A percentile compares a stretch with the other conserved stretches of the same genome.
Evolutionary conservation across 1,140 invertebrate genomes (phyloP).

Genomic region (Neodiprion pinetum): DNA sequence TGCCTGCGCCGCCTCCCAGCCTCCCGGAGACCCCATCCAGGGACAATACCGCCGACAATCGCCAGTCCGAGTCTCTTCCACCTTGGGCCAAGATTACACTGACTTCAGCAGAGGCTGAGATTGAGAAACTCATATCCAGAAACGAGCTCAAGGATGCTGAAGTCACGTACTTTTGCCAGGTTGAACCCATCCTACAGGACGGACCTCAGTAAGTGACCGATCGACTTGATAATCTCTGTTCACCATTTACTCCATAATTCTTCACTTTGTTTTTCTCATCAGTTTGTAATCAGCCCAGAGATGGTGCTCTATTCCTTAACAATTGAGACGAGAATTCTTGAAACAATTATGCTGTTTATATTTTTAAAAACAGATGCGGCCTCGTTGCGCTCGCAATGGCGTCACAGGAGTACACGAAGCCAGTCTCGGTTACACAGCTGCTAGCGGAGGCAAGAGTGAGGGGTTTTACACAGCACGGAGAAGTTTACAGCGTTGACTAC

Average conservation of each 20-base stretch:
- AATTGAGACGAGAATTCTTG: not conserved
- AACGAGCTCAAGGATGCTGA: conserved; percentile 59
- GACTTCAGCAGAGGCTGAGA: conserved; percentile 53
- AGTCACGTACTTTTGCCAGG: conserved; percentile 56
- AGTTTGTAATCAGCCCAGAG: not conserved
- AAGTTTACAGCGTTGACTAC: conserved; percentile 83
- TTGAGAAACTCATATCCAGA: conserved; percentile 55
- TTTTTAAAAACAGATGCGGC: conserved; percentile 71
- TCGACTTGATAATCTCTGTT: too few relatives aligned
- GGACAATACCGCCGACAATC: conserved; percentile 45
- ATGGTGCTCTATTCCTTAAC: not conserved
- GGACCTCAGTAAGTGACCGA: conserved; percentile 56
- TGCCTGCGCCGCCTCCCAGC: conserved; percentile 52
- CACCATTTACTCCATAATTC: too few relatives aligned
- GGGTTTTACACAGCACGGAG: conserved; percentile 79
- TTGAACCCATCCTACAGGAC: conserved; percentile 60
- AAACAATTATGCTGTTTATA: conserved; percentile 6
- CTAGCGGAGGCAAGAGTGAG: conserved; percentile 66
- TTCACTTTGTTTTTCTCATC: too few relatives aligned
- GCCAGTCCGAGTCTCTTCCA: conserved; percentile 48
- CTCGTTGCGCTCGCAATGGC: conserved; percentile 82
- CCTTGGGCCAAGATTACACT: conserved; percentile 57
- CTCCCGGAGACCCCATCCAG: conserved; percentile 43
- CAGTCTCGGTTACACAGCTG: conserved; percentile 65
- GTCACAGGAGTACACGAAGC: conserved; percentile 65